Evolutionary conservation across 2,888 invertebrate genomes (phyloP).

Genomic region (Carcina quercana): DNA sequence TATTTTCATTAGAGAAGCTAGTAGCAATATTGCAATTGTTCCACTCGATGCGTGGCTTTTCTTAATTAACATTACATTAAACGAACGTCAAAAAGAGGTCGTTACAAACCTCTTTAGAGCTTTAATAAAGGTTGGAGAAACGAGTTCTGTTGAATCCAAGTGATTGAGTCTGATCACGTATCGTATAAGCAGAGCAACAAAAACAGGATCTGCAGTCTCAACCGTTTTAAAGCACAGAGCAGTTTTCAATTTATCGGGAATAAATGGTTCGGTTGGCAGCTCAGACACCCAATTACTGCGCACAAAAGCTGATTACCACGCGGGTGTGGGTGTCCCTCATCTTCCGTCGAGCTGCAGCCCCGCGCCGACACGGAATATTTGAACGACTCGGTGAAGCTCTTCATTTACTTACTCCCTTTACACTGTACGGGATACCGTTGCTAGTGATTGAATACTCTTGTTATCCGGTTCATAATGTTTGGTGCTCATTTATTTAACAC

Average conservation of each 20-base stretch:
- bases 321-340: constrained; percentile 50
- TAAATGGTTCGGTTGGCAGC: constrained; percentile 72
- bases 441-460: constrained; percentile 50
- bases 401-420: constrained; percentile 48
- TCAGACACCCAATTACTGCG: constrained; percentile 72
- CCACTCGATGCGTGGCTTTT: not conserved
- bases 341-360: constrained; percentile 22
- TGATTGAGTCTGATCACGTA: constrained; percentile 17
- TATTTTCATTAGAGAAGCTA: constrained; percentile 63
- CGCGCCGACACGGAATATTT: constrained; percentile 46
- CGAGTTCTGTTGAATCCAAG: not conserved
- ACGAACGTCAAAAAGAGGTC: no score
- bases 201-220: constrained; percentile 49
- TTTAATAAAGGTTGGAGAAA: not conserved
- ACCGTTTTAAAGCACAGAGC: constrained; percentile 61
- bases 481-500: no score
- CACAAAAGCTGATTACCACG: constrained; percentile 72
- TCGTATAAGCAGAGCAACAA: constrained; percentile 30
- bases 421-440: constrained; percentile 33
- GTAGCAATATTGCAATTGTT: constrained; percentile 45
- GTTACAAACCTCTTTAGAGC: no score
- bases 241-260: constrained; percentile 72
- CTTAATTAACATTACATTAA: no score
- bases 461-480: no score
- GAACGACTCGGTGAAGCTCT: constrained; percentile 57